Percentiles rank a stretch among this genome's conserved stretches.
These are phyloP conservation scores for Chaetorhynchus papuensis DNA, from an alignment of 2,113 vertebrate species.

Conservation along the genomic window DNA sequence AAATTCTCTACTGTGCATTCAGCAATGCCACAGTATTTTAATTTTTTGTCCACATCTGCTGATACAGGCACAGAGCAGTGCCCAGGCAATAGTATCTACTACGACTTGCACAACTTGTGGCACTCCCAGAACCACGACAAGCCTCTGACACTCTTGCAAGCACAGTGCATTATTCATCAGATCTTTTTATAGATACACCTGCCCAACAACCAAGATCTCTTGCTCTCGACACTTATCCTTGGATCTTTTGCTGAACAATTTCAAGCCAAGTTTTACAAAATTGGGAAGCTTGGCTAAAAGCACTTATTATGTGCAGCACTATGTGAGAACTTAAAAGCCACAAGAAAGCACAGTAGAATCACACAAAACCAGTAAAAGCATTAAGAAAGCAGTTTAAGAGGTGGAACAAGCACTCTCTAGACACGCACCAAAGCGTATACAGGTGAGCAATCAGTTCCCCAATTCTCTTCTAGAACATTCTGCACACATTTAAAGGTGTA, in stretches of 20 bases:
- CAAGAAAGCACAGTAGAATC: rapidly evolving
- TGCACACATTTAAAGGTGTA: background rate
- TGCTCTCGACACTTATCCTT: background rate
- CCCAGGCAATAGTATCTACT: background rate
- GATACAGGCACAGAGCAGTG: background rate
- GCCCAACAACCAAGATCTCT: background rate
- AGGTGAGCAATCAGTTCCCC: background rate
- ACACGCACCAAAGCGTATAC: background rate
- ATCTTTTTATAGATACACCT: background rate
- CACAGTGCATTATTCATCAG: background rate
- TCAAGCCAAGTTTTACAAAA: background rate
- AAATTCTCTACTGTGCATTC: background rate
- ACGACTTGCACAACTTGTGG: background rate
- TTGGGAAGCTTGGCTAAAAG: background rate
- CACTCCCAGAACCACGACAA: background rate
- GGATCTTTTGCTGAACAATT: background rate
- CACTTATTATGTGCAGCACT: background rate
- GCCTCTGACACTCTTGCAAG: background rate
- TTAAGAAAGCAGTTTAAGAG: background rate
- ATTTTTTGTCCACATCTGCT: background rate
- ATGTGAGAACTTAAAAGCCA: background rate
- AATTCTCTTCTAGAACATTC: background rate
- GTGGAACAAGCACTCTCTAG: background rate
- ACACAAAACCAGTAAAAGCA: background rate
- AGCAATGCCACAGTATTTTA: background rate